phyloP scores from a whole-genome alignment of 2,888 invertebrate genomes.

The Lasioglossum leucozonium region DNA sequence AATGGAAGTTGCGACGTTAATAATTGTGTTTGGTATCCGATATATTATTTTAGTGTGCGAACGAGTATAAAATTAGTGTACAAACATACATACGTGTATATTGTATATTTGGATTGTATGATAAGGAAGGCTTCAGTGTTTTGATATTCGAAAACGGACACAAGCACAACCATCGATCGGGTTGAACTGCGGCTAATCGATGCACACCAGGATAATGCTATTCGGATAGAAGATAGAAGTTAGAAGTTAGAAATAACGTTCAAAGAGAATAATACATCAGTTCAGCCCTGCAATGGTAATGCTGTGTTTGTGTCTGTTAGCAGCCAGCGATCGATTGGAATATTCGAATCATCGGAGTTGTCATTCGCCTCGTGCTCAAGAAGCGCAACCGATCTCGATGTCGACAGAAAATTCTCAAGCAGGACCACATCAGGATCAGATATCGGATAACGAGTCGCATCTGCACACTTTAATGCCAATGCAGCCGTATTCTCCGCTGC shows the following conservation, averaged over 20 bases:
- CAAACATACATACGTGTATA: not conserved
- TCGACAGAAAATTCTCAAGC: conserved; percentile 69
- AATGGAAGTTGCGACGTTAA: conserved; percentile 38
- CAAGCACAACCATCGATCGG: conserved; percentile 83
- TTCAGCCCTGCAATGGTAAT: conserved; percentile 83
- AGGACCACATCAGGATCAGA: conserved; percentile 73
- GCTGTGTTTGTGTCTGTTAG: conserved; percentile 83
- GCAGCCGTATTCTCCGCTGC: conserved; percentile 82
- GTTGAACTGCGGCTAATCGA: conserved; percentile 81
- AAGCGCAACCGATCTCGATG: conserved; percentile 69
- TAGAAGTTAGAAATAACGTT: conserved; percentile 64
- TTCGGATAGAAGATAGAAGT: conserved; percentile 42
- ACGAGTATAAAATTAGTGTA: conserved; percentile 1
- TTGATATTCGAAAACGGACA: conserved; percentile 77
- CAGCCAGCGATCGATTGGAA: conserved; percentile 78
- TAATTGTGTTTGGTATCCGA: conserved; percentile 82
- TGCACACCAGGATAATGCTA: conserved; percentile 44
- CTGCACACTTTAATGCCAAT: conserved; percentile 81
- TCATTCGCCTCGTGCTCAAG: conserved; percentile 68
- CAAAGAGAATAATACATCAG: conserved; percentile 67
- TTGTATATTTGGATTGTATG: conserved; percentile 10
- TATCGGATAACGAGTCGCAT: conserved; percentile 77
- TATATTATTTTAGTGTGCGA: conserved; percentile 48
- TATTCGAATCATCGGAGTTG: conserved; percentile 76
- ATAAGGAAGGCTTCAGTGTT: conserved; percentile 48